Base-by-base conservation (phyloP, 2,113 vertebrate genomes). In the Irena cyanogastra region DNA sequence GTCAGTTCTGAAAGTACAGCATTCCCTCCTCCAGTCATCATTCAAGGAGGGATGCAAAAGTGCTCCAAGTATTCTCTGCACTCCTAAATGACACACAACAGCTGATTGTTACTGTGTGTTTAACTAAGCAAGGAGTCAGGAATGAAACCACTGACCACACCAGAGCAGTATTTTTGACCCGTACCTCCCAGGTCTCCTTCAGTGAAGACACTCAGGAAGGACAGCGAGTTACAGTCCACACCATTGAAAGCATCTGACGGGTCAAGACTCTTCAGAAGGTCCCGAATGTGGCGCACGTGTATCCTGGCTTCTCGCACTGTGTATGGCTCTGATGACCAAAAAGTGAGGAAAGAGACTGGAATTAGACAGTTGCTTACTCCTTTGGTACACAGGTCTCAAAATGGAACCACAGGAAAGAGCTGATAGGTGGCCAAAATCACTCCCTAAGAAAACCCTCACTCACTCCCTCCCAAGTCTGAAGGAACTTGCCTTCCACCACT, bases 271-370 rank as follows among this genome's bases (percentile, higher is more conserved):
- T 99, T 99, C 91, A 99, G 98, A 60, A 99, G 98, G 98, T 99
- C 99, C 97, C 99, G 98, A 97, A 99, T 99, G 56, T 99, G 99
- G 49, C 99, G 99, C 65, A 99, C 99, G 0, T 99, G 99, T 96
- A 99, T 99, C 69, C 99, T 99, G 93, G 99, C 99, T 97, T 99
- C 99, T 8, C 99, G 98, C 20, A 99, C 99, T 0, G 99, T 99
- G 96, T 99, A 99, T 0, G 99, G 99, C 96, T 99, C 99, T 99
- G 93, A 35, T 0, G 72, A 56, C 30, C 45, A 71, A 41, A 74
- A 35, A 53, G 54, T 3, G 70, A 76, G 65, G 77, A 54, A 39
- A 90, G 27, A 64, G 69, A 69, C 19, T 12, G 49, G 11, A 31
- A 19, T 90, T 16, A 92, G 14, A 76, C 17, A 45, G 52, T 3